phyloP scores from a whole-genome alignment of 1,140 invertebrate species.

The Cydia fagiglandana region DNA sequence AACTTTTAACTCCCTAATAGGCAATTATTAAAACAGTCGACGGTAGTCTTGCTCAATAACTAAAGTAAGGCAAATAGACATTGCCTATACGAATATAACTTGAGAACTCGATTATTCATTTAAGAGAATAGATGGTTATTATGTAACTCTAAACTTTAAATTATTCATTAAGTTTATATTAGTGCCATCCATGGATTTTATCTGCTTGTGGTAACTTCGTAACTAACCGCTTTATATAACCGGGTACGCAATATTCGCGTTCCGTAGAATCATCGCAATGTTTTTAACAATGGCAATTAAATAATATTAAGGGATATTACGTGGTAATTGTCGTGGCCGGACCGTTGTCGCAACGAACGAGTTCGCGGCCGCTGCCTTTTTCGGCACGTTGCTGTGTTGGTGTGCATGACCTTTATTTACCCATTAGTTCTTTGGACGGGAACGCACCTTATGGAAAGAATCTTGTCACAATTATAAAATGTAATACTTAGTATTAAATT shows the following conservation, averaged over 20 bases:
- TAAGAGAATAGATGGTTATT: too few species aligned
- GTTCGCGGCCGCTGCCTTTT: slow-evolving; percentile 12
- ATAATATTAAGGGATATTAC: slow-evolving; percentile 19
- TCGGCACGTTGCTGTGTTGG: slow-evolving; percentile 9
- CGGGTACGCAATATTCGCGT: background rate
- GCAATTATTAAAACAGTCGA: too few species aligned
- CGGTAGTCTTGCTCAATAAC: too few species aligned
- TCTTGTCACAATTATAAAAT: too few species aligned
- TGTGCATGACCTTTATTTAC: slow-evolving; percentile 1
- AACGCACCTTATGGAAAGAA: background rate
- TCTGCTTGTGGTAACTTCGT: background rate
- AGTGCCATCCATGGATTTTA: too few species aligned
- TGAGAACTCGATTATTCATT: too few species aligned
- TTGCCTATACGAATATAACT: too few species aligned
- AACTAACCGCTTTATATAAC: background rate
- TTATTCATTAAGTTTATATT: too few species aligned
- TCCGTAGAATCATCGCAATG: slow-evolving; percentile 2
- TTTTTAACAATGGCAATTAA: slow-evolving; percentile 9
- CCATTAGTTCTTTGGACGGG: background rate
- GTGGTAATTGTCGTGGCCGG: background rate
- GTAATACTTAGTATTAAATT: too few species aligned
- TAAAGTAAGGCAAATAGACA: too few species aligned
- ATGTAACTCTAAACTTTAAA: too few species aligned
- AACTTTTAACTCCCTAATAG: too few species aligned
- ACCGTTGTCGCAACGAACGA: background rate